These are phyloP conservation scores for Rhinoderma darwinii DNA, from an alignment of 2,113 vertebrate genomes.

Conservation along the genomic window DNA sequence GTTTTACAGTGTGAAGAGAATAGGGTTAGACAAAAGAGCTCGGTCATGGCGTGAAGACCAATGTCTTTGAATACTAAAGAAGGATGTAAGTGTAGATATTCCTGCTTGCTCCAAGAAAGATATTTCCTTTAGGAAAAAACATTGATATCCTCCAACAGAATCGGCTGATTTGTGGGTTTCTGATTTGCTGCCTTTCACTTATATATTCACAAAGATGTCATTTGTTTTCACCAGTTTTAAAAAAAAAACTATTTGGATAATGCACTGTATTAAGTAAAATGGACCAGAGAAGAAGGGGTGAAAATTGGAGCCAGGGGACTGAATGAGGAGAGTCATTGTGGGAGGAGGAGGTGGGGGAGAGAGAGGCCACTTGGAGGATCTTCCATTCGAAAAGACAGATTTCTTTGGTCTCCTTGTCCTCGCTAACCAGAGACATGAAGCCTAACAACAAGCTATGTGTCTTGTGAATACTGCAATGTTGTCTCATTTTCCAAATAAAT, in stretches of 20 bases:
- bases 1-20: not conserved
- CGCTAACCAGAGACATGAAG: slow-evolving; percentile 34
- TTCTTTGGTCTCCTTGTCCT: slow-evolving; percentile 53
- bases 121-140: not conserved
- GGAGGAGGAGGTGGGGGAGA: slow-evolving; percentile 42
- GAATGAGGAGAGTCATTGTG: slow-evolving; percentile 46
- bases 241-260: slow-evolving; percentile 2
- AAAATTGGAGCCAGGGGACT: not conserved
- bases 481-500: slow-evolving; percentile 14
- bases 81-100: not conserved
- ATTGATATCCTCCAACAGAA: not conserved
- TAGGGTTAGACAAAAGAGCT: not conserved
- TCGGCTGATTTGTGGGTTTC: not conserved
- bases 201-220: not conserved
- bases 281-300: slow-evolving; percentile 18
- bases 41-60: not conserved
- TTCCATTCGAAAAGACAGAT: slow-evolving; percentile 38
- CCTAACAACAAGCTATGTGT: slow-evolving; percentile 39
- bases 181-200: not conserved
- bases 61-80: not conserved
- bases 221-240: not conserved
- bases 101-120: not conserved
- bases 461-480: slow-evolving; percentile 20
- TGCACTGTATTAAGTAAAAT: not conserved
- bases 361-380: slow-evolving; percentile 51